A percentile compares a stretch with the other conserved stretches of the same genome.
Evolutionary conservation across 2,888 invertebrate species (phyloP).

Genomic region (Diaperis boleti): DNA sequence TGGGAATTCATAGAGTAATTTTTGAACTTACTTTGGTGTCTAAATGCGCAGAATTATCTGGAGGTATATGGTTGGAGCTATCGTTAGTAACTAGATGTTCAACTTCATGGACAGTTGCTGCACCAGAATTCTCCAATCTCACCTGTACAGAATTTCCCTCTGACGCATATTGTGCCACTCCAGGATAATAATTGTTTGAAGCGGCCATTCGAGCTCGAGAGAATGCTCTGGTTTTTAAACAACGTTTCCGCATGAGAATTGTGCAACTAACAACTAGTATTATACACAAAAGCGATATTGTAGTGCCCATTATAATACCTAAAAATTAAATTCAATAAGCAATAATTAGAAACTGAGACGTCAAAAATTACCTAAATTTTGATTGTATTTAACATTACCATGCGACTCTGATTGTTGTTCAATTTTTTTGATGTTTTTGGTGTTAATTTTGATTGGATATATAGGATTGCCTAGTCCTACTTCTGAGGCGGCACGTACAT

Average conservation of each 20-base stretch:
- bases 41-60: slow-evolving; percentile 62
- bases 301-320: slow-evolving; percentile 70
- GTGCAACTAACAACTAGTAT: slow-evolving; percentile 64
- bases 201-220: slow-evolving; percentile 52
- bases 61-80: slow-evolving; percentile 60
- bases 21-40: slow-evolving; percentile 72
- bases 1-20: too few species aligned
- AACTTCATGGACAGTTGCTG: slow-evolving; percentile 61
- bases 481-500: slow-evolving; percentile 68
- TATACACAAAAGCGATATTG: slow-evolving; percentile 66
- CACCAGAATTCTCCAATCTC: slow-evolving; percentile 54
- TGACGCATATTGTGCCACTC: slow-evolving; percentile 54
- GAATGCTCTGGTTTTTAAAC: slow-evolving; percentile 57
- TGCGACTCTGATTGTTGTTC: slow-evolving; percentile 41
- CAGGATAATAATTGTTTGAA: slow-evolving; percentile 56
- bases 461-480: slow-evolving; percentile 67
- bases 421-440: slow-evolving; percentile 41
- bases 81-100: slow-evolving; percentile 62
- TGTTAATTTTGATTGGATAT: slow-evolving; percentile 55
- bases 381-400: slow-evolving; percentile 54
- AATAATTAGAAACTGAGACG: slow-evolving; percentile 31
- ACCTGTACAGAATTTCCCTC: slow-evolving; percentile 56
- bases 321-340: slow-evolving; percentile 42
- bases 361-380: slow-evolving; percentile 59
- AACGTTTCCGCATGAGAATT: slow-evolving; percentile 66